A percentile compares a stretch with the other conserved stretches of the same genome.
Conservation (phyloP, 1,140 invertebrate species). For the Venturia canescens region DNA sequence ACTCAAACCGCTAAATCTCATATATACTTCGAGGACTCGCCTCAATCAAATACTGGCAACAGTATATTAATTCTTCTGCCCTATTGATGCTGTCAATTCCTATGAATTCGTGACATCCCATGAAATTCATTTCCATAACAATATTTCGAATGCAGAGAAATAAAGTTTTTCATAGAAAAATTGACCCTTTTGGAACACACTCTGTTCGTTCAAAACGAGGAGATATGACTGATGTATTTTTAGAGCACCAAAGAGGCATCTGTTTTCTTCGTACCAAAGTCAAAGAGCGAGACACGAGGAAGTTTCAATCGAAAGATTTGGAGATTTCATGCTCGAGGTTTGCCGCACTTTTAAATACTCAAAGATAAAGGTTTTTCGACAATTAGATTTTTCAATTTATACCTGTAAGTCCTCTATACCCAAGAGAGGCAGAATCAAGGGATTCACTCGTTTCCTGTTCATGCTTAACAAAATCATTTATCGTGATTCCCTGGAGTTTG, state of each 20-base stretch:
- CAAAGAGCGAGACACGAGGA: neutral
- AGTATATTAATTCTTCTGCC: too few relatives aligned
- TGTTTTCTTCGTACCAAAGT: conserved; percentile 15
- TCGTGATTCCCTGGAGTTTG: conserved; percentile 79
- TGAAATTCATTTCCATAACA: too few relatives aligned
- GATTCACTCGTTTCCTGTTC: conserved; percentile 79
- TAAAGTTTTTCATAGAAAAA: too few relatives aligned
- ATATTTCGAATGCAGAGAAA: too few relatives aligned
- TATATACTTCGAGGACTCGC: too few relatives aligned
- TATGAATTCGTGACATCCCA: too few relatives aligned
- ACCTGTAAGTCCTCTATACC: conserved; percentile 82
- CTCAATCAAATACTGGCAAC: too few relatives aligned
- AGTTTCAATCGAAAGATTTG: conserved; percentile 14
- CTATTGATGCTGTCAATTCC: too few relatives aligned
- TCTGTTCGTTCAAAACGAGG: neutral
- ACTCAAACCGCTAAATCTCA: conserved; percentile 1
- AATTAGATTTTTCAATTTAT: conserved; percentile 47
- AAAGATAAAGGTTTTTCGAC: too few relatives aligned
- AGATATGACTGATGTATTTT: conserved; percentile 18
- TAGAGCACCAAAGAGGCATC: conserved; percentile 12
- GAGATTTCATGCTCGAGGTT: neutral
- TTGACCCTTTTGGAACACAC: too few relatives aligned
- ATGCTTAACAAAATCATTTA: conserved; percentile 79
- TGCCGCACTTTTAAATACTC: too few relatives aligned
- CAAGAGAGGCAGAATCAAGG: conserved; percentile 80